Base-by-base conservation (phyloP, 2,888 invertebrate species). In the Onchidella celtica region DNA sequence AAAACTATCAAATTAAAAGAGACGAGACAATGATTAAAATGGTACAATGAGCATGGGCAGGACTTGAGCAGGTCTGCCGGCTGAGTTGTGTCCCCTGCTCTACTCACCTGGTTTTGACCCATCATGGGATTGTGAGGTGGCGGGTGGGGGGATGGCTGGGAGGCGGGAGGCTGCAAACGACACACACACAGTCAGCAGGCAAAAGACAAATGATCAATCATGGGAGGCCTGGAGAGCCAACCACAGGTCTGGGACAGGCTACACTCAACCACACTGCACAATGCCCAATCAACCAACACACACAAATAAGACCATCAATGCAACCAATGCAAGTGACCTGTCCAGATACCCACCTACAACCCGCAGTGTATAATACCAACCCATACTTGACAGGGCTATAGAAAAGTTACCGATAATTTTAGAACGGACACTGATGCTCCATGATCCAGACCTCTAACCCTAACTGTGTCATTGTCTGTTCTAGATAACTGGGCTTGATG, bases 61-160 rank as follows among this genome's bases (percentile, higher is more conserved):
- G 65, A 77, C 32, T 38, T 75, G 21, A 34, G 65, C 75, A 34
- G 57, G 55, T 40, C 75, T 66, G 61, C 17, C 55, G 66, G 34
- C 4, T 17, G 17, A 55, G 32, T n/a, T 57, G 40, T 72, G 21
- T 59, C 72, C 63, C 63, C 70, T 63, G 47, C 66, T 66, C 85
- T 88, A 94, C 94, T 94, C 92, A 94, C 94, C 94, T 96, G 96
- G 89, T 95, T 95, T 92, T 96, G 95, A 75, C 89, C 88, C 96
- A 96, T 96, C 96, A 96, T 96, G 94, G 95, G 96, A 95, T 95
- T 95, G 95, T 95, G 97, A 95, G 94, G 97, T 95, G 94, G 97
- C 95, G 96, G 95, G 94, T 96, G 95, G 85, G 95, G 96, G 94
- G 97, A 97, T 94, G 97, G 97, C 94, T 97, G 97, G 94, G 97